Base-by-base conservation (phyloP, 1,140 invertebrate species). In the Brachystomella parvula region DNA sequence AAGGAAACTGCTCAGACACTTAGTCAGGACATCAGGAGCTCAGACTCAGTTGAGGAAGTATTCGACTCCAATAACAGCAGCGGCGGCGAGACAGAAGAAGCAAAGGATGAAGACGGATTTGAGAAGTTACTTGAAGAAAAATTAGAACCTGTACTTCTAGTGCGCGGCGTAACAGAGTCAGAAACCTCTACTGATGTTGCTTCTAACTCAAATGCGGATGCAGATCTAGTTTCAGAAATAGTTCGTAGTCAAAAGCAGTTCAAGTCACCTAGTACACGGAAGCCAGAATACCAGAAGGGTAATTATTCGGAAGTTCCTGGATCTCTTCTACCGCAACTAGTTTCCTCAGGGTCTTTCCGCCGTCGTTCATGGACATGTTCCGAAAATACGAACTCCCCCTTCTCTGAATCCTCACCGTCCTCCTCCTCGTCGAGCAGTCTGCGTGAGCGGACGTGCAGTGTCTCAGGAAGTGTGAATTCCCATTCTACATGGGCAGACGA, bases 401-500 rank as follows among this genome's bases (percentile, higher is more conserved):
- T n/a, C 9, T 28, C 64, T 64, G 67, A 67, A 12, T 65, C 67
- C 0, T 70, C 68, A 12, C 57, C 65, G 19, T 65, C 65, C 0
- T 31, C 63, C 17, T 31, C 24, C 28, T 66, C 64, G 2, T 44
- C 31, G 3, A 30, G 49, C 17, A 66, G 56, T 30, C 19, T 47
- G 3, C 33, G 9, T 29, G 28, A 58, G 12, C 21, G 60, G 2
- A 61, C 30, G 3, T 3, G 35, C n/a, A 30, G 57, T 9, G 6
- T 57, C 53, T 26, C 58, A 12, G 58, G 17, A 28, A 60, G 58
- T 21, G 17, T 29, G 29, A 53, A 19, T 35, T 31, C 30, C 56
- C 39, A 24, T 66, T 32, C 59, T 31, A 24, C 1, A 32, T 72
- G 72, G 71, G 47, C 67, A n/a, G 74, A 74, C 47, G 75, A 75